Percentiles rank a stretch among this genome's conserved stretches.
These are phyloP conservation scores for Oncopodura yosiiana DNA, from an alignment of 1,140 invertebrate genomes.

Conservation along the genomic window DNA sequence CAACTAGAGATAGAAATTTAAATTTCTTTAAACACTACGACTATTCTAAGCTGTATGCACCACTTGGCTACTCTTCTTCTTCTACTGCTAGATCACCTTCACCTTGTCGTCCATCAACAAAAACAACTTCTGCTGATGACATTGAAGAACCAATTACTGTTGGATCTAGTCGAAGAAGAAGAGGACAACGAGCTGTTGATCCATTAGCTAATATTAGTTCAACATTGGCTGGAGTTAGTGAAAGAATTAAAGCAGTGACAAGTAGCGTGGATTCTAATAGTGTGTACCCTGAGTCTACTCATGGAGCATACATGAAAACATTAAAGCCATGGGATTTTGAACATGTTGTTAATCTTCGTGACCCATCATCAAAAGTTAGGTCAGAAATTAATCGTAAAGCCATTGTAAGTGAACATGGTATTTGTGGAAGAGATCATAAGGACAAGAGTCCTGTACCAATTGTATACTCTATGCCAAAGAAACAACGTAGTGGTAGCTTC, in stretches of 20 bases:
- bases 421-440: not conserved
- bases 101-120: not conserved
- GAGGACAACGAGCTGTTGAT: not conserved
- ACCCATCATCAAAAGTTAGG: constrained; percentile 11
- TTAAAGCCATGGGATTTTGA: not conserved
- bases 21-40: constrained; percentile 21
- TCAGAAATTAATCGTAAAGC: constrained; percentile 21
- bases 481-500: no score
- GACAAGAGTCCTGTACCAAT: not conserved
- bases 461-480: no score
- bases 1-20: not conserved
- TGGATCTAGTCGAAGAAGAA: constrained; percentile 11
- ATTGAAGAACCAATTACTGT: not conserved
- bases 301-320: not conserved
- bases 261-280: not conserved
- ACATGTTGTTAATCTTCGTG: not conserved
- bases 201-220: not conserved
- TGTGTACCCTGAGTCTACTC: no score
- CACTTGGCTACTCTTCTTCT: constrained; percentile 2
- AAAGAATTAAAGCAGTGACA: not conserved
- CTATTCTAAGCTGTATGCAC: constrained; percentile 8
- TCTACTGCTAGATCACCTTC: not conserved
- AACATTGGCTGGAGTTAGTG: not conserved
- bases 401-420: constrained; percentile 1
- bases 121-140: not conserved